Conservation (phyloP, 1,140 invertebrate genomes). For the Lordiphosa collinella region DNA sequence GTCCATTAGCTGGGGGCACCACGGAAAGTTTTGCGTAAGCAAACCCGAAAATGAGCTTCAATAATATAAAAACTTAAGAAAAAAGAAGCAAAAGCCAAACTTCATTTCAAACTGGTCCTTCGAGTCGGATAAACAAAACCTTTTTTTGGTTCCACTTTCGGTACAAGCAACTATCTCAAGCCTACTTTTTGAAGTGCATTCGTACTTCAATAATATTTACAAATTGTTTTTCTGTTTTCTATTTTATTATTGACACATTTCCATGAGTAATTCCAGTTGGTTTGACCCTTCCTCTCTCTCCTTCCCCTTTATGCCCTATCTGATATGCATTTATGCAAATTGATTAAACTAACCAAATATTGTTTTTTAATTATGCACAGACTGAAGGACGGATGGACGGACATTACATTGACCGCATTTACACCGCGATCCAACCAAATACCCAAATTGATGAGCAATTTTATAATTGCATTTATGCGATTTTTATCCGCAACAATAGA, state of each 20-base stretch:
- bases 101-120: no score
- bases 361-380: conserved; percentile 76
- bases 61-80: no score
- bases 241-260: conserved; percentile 29
- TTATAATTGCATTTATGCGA: conserved; percentile 72
- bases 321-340: conserved; percentile 63
- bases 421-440: conserved; percentile 43
- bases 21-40: no score
- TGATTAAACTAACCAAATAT: conserved; percentile 77
- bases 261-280: conserved; percentile 4
- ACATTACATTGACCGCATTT: conserved; percentile 47
- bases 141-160: no score
- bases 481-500: conserved; percentile 35
- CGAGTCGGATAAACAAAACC: no score
- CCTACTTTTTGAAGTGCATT: not conserved
- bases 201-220: not conserved
- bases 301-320: conserved; percentile 3
- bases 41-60: no score
- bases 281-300: conserved; percentile 6
- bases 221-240: conserved; percentile 5
- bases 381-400: conserved; percentile 6
- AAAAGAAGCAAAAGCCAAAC: no score
- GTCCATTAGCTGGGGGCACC: no score
- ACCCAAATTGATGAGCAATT: conserved; percentile 69
- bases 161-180: no score